Evolutionary conservation across 2,888 invertebrate species (phyloP).

Genomic region (Diarsia brunnea): DNA sequence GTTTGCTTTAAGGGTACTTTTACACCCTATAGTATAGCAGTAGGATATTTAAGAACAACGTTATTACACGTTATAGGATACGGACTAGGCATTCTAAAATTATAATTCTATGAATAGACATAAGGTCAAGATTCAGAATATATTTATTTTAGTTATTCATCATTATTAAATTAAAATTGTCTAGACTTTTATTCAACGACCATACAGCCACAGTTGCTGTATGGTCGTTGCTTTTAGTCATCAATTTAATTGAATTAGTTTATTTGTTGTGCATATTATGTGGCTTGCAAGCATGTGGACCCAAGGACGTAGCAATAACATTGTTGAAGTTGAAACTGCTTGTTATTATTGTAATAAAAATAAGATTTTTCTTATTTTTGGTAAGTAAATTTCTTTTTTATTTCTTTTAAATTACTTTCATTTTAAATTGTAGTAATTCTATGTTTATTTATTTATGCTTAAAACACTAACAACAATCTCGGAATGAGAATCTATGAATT

Average conservation of each 20-base stretch:
- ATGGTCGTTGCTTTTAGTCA: too few relatives aligned
- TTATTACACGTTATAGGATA: too few relatives aligned
- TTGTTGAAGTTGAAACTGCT: background rate
- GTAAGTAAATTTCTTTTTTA: too few relatives aligned
- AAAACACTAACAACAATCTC: background rate
- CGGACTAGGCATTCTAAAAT: conserved; percentile 13
- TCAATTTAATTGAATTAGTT: background rate
- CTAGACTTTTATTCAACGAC: too few relatives aligned
- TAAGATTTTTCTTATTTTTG: too few relatives aligned
- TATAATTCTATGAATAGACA: background rate
- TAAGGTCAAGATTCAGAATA: background rate
- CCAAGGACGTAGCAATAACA: background rate
- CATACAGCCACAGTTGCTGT: too few relatives aligned
- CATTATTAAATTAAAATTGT: background rate
- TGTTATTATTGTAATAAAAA: background rate
- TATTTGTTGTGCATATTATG: background rate
- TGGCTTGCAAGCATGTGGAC: background rate
- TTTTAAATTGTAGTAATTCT: too few relatives aligned
- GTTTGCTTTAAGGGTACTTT: too few relatives aligned
- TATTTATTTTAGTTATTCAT: background rate
- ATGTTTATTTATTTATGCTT: background rate
- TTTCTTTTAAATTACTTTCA: too few relatives aligned
- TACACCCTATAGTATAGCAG: too few relatives aligned
- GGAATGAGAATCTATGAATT: background rate
- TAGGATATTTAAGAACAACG: too few relatives aligned